Evolutionary conservation across 2,888 invertebrate genomes (phyloP).

Genomic region (Myopa tessellatipennis): DNA sequence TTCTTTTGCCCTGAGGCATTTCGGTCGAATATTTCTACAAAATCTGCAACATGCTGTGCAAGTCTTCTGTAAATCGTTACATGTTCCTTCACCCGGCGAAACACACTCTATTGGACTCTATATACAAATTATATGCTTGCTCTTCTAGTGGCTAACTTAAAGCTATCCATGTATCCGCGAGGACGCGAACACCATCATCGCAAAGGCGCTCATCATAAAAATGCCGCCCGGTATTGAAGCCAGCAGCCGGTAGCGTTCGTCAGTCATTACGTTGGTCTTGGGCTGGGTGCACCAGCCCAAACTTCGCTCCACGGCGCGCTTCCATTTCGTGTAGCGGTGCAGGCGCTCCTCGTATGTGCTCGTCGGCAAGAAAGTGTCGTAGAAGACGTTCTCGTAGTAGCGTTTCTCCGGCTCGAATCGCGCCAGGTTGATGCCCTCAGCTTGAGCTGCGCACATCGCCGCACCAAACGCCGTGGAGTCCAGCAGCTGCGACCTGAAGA

Average conservation of each 20-base stretch:
- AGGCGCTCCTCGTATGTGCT: constrained; percentile 85
- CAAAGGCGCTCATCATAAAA: constrained; percentile 80
- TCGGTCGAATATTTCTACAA: too few relatives aligned
- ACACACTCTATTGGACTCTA: not conserved
- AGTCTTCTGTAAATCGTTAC: too few relatives aligned
- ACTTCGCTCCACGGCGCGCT: constrained; percentile 92
- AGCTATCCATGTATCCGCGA: constrained; percentile 45
- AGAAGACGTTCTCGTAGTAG: constrained; percentile 68
- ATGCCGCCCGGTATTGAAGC: constrained; percentile 83
- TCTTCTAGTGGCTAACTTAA: not conserved
- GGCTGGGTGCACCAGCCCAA: constrained; percentile 86
- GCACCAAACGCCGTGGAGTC: constrained; percentile 95
- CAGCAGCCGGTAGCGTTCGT: constrained; percentile 81
- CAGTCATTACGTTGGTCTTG: constrained; percentile 84
- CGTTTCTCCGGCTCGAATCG: constrained; percentile 73
- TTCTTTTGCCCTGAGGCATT: not conserved
- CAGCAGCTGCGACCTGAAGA: constrained; percentile 84
- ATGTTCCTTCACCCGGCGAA: too few relatives aligned
- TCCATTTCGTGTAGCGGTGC: constrained; percentile 90
- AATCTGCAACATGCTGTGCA: too few relatives aligned
- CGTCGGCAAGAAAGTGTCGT: constrained; percentile 84
- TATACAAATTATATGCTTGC: not conserved
- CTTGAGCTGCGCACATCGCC: constrained; percentile 90
- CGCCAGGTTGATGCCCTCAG: constrained; percentile 80
- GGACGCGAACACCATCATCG: constrained; percentile 68